Evolutionary conservation across 1,140 invertebrate species (phyloP).

Genomic region (Scaptomyza hsui): DNA sequence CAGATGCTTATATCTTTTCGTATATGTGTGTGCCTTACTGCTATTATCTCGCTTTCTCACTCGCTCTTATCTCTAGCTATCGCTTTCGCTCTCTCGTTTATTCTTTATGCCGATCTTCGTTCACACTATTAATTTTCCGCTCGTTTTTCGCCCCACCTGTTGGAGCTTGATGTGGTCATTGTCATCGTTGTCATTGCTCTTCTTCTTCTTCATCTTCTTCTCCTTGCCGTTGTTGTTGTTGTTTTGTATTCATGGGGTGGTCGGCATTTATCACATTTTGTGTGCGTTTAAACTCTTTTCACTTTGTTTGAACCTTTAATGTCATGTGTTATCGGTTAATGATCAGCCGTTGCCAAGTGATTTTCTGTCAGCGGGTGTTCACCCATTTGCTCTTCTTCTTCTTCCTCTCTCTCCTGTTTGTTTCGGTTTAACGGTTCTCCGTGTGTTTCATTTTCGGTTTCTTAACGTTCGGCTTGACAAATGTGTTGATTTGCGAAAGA

Average conservation of each 20-base stretch:
- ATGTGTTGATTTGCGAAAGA: constrained; percentile 60
- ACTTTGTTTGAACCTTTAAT: constrained; percentile 76
- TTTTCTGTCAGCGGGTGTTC: constrained; percentile 79
- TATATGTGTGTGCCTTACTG: constrained; percentile 28
- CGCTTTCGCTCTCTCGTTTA: constrained; percentile 18
- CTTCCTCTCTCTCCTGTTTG: constrained; percentile 14
- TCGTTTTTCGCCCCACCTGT: constrained; percentile 62
- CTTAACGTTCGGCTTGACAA: constrained; percentile 66
- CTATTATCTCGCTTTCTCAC: constrained; percentile 1
- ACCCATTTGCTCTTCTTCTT: constrained; percentile 7
- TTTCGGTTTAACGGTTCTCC: constrained; percentile 9
- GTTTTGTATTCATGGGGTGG: constrained; percentile 67
- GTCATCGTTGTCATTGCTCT: constrained; percentile 8
- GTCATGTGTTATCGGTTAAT: constrained; percentile 83
- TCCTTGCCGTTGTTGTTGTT: constrained; percentile 13
- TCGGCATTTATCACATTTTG: constrained; percentile 82
- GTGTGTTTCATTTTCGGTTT: constrained; percentile 2
- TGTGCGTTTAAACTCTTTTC: constrained; percentile 71
- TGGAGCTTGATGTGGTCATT: constrained; percentile 19
- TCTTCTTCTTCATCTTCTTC: constrained; percentile 1
- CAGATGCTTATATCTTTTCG: constrained; percentile 51
- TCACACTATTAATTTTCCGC: constrained; percentile 84
- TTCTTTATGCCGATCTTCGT: constrained; percentile 49
- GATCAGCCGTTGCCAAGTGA: constrained; percentile 80
- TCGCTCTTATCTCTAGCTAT: no score